phyloP scores from a whole-genome alignment of 2,888 invertebrate species.

The Aleiodes alternator region DNA sequence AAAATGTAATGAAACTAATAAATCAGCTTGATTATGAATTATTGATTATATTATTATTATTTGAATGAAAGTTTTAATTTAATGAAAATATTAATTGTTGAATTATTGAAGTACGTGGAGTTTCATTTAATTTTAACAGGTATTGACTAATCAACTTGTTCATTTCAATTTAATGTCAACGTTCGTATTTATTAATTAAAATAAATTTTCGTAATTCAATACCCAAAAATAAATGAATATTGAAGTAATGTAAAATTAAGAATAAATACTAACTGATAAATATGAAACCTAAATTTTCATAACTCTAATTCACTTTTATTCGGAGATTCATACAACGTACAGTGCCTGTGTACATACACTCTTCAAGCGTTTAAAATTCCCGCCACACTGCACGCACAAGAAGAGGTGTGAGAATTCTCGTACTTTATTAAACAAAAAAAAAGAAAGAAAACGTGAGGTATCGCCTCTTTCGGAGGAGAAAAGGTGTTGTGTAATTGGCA shows the following conservation, averaged over 20 bases:
- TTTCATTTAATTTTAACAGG: neutral
- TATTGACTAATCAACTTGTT: neutral
- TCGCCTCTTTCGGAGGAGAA: slow-evolving; percentile 1
- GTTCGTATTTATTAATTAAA: neutral
- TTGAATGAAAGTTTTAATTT: neutral
- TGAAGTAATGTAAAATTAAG: neutral
- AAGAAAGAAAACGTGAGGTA: neutral
- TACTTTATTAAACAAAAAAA: neutral
- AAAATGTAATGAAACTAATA: no score
- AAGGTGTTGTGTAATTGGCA: slow-evolving; percentile 68
- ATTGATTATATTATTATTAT: neutral
- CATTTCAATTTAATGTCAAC: neutral
- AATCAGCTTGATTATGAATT: no score
- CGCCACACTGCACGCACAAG: slow-evolving; percentile 35
- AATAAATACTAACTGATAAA: slow-evolving; percentile 40
- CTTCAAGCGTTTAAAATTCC: slow-evolving; percentile 52
- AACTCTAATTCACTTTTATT: slow-evolving; percentile 22
- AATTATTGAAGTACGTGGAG: no score
- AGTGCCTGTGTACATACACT: slow-evolving; percentile 57
- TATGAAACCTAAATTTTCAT: slow-evolving; percentile 3
- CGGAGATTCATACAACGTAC: slow-evolving; percentile 50
- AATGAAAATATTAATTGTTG: no score
- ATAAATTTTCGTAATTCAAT: neutral
- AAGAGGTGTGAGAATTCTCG: slow-evolving; percentile 36
- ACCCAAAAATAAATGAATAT: neutral